A percentile compares a stretch with the other conserved stretches of the same genome.
These are phyloP conservation scores for Pseudomyrmex dendroicus DNA, from an alignment of 1,140 invertebrate genomes.

Conservation along the genomic window DNA sequence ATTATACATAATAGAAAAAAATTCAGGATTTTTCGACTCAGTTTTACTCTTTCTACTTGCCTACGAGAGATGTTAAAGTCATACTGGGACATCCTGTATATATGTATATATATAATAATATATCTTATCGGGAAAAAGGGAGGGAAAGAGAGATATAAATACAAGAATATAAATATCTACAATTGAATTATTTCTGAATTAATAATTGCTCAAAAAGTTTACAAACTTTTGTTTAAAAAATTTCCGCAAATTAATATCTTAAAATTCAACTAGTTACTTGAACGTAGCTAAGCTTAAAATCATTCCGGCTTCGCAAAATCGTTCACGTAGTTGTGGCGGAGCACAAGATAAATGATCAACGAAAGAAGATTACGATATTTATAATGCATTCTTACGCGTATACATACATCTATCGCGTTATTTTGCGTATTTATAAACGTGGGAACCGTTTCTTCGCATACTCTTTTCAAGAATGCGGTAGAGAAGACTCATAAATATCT, in stretches of 20 bases:
- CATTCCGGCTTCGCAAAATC: background rate
- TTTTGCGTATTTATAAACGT: conserved; percentile 46
- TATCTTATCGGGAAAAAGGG: no score
- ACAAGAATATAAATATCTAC: background rate
- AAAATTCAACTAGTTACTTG: conserved; percentile 22
- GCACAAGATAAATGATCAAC: conserved; percentile 9
- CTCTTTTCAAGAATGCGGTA: conserved; percentile 32
- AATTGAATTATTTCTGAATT: conserved; percentile 20
- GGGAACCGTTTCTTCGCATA: conserved; percentile 29
- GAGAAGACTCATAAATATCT: conserved; percentile 29
- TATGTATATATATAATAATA: background rate
- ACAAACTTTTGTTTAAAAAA: background rate
- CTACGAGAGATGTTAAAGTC: no score
- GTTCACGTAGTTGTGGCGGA: background rate
- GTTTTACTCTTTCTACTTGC: no score
- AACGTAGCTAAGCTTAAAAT: conserved; percentile 10
- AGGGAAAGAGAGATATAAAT: no score
- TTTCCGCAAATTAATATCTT: background rate
- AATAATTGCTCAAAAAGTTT: background rate
- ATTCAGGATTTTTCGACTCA: no score
- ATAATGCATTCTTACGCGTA: conserved; percentile 38
- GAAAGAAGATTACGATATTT: conserved; percentile 31
- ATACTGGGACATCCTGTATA: no score
- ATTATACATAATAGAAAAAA: no score
- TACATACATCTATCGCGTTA: background rate